These are phyloP conservation scores for Echinops telfairi DNA, from an alignment of 2,113 vertebrate species.

Conservation along the genomic window DNA sequence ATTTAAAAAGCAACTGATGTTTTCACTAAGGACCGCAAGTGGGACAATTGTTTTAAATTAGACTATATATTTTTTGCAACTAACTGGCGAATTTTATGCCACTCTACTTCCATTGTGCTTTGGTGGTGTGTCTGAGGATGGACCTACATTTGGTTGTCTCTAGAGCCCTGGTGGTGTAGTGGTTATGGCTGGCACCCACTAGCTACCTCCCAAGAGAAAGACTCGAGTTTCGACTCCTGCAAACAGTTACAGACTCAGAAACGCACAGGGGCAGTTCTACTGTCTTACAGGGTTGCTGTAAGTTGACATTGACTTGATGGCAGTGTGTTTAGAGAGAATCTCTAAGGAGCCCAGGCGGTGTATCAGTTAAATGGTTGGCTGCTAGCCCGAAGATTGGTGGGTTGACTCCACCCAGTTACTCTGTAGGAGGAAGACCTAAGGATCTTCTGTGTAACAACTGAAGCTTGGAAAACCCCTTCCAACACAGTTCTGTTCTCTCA, in stretches of 20 bases:
- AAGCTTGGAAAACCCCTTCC: neutral
- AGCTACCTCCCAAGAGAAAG: neutral
- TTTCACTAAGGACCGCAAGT: constrained; percentile 40
- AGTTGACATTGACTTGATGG: too few species aligned
- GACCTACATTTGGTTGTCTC: neutral
- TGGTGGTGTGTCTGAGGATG: neutral
- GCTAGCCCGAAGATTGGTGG: too few species aligned
- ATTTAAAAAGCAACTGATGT: neutral
- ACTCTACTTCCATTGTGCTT: neutral
- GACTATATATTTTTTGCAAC: neutral
- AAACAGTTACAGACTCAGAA: too few species aligned
- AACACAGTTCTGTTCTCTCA: neutral
- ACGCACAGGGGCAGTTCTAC: too few species aligned
- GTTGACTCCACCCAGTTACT: too few species aligned
- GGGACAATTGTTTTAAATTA: neutral
- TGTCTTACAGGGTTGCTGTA: too few species aligned
- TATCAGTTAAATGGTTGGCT: too few species aligned
- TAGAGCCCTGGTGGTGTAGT: neutral
- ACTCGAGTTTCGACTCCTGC: too few species aligned
- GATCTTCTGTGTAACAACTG: neutral
- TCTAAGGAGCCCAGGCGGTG: too few species aligned
- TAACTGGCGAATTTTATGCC: neutral
- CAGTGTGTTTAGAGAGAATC: too few species aligned
- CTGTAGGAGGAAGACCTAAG: too few species aligned
- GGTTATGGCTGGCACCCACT: neutral